Conservation (phyloP, 2,113 vertebrate genomes). For the Poeciliopsis prolifica region DNA sequence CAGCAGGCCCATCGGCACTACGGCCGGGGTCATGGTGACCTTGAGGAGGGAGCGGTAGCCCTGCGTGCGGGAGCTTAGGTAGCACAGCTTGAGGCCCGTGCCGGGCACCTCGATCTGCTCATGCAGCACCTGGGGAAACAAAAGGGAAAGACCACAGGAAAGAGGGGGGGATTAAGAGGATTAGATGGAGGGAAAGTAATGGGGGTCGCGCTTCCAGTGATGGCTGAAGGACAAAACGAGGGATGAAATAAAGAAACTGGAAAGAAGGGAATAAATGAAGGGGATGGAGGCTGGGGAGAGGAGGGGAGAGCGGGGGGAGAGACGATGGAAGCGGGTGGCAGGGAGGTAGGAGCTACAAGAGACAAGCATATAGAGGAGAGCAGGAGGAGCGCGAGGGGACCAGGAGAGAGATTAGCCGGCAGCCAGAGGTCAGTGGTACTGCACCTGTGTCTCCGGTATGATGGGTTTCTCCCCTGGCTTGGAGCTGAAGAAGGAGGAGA, state of each 20-base stretch:
- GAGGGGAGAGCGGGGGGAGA: background rate
- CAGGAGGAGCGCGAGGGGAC: slow-evolving; percentile 57
- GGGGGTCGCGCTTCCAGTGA: slow-evolving; percentile 77
- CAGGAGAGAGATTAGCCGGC: slow-evolving; percentile 71
- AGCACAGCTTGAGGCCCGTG: slow-evolving; percentile 90
- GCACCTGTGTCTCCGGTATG: slow-evolving; percentile 97
- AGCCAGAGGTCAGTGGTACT: slow-evolving; percentile 74
- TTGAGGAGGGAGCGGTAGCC: slow-evolving; percentile 96
- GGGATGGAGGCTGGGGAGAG: background rate
- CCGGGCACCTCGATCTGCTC: slow-evolving; percentile 95
- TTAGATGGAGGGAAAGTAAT: slow-evolving; percentile 70
- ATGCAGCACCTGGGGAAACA: slow-evolving; percentile 90
- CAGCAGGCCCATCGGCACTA: slow-evolving; percentile 94
- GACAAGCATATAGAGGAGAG: slow-evolving; percentile 54
- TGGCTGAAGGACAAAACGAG: slow-evolving; percentile 77
- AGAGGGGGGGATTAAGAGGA: slow-evolving; percentile 74
- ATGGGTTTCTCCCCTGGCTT: slow-evolving; percentile 90
- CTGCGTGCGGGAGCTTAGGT: slow-evolving; percentile 92
- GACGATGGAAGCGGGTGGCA: slow-evolving; percentile 50
- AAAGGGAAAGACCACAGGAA: slow-evolving; percentile 54
- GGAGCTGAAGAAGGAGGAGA: slow-evolving; percentile 98
- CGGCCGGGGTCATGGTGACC: slow-evolving; percentile 95
- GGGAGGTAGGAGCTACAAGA: slow-evolving; percentile 56
- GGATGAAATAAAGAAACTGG: slow-evolving; percentile 65
- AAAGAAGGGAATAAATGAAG: slow-evolving; percentile 40